Evolutionary conservation across 1,140 invertebrate species (phyloP), one percentile per base, ranked within the genome.

Genomic region (Anadara kagoshimensis): DNA sequence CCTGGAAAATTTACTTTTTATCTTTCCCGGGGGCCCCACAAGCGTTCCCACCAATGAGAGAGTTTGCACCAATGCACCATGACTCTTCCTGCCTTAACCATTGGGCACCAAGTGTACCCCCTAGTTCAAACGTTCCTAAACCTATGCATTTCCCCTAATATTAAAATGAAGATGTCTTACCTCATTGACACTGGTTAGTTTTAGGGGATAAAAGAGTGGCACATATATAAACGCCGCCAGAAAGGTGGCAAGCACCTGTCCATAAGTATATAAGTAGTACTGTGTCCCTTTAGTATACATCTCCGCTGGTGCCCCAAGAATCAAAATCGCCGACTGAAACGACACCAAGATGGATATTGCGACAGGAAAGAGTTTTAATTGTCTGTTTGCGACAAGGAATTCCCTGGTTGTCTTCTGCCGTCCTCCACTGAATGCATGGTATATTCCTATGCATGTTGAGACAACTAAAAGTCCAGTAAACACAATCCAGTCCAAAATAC

Each of bases 281-380:
- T 78, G 59, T 4, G 77, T 79, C 2, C 84, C 84, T 20, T 78
- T 72, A 0, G 65, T 66, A 47, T 85, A 85, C 71, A 84, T 78
- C 62, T 84, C 83, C 14, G 64, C 69, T 11, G 82, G 74, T 54
- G 63, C 58, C 5, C 59, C 59, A 45, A 62, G 47, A 8, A 98
- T 88, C 0, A 95, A 95, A n/a, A 97, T 93, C 12, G 96, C 95
- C 0, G 96, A 97, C 94, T 97, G 96, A 82, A 97, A 97, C 29
- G 95, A 96, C 87, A 86, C 78, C 24, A 86, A 68, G 57, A 84
- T 66, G 26, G 82, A 84, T 26, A 85, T 68, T 0, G 83, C 70
- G 0, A 81, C 78, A 16, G 83, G 83, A 2, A 96, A 41, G 16
- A 95, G 90, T 3, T 91, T 90, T 93, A 95, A 94, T 41, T 93